phyloP scores from a whole-genome alignment of 1,140 invertebrate genomes.

The Drosophila bocki region DNA sequence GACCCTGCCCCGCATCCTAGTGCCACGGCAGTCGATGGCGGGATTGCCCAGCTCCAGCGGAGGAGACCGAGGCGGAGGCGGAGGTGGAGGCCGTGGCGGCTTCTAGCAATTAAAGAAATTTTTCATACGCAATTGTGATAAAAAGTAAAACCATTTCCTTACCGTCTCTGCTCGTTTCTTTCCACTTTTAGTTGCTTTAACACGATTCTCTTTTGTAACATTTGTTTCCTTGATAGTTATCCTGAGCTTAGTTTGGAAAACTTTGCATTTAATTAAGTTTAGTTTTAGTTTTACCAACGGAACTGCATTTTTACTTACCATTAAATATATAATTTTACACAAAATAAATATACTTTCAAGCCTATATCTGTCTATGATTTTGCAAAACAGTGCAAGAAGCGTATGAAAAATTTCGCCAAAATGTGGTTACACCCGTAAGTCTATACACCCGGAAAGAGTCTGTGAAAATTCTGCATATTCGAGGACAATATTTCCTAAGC shows the following conservation, averaged over 20 bases:
- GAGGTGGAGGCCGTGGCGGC: constrained; percentile 59
- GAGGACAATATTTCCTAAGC: constrained; percentile 60
- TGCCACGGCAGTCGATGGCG: constrained; percentile 49
- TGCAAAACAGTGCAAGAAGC: constrained; percentile 21
- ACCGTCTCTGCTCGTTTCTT: constrained; percentile 11
- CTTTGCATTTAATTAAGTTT: constrained; percentile 63
- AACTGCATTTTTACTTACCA: constrained; percentile 65
- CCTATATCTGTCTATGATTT: constrained; percentile 27
- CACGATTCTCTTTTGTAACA: constrained; percentile 77
- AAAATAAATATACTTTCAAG: constrained; percentile 39
- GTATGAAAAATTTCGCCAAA: constrained; percentile 72
- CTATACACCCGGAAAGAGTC: constrained; percentile 23
- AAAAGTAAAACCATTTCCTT: constrained; percentile 68
- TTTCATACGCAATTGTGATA: constrained; percentile 85
- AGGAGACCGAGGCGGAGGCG: constrained; percentile 19
- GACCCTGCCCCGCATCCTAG: constrained; percentile 74
- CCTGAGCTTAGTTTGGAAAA: constrained; percentile 41
- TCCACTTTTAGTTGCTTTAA: constrained; percentile 23
- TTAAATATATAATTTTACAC: constrained; percentile 52
- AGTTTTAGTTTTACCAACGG: constrained; percentile 38
- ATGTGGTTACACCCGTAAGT: constrained; percentile 14
- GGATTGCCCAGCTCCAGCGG: constrained; percentile 40
- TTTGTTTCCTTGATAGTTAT: constrained; percentile 70
- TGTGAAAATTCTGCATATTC: constrained; percentile 52
- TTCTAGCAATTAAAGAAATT: constrained; percentile 85